Percentiles rank a stretch among this genome's conserved stretches.
These are phyloP conservation scores for Pogonocherus hispidulus DNA, from an alignment of 2,888 invertebrate species.

Conservation along the genomic window DNA sequence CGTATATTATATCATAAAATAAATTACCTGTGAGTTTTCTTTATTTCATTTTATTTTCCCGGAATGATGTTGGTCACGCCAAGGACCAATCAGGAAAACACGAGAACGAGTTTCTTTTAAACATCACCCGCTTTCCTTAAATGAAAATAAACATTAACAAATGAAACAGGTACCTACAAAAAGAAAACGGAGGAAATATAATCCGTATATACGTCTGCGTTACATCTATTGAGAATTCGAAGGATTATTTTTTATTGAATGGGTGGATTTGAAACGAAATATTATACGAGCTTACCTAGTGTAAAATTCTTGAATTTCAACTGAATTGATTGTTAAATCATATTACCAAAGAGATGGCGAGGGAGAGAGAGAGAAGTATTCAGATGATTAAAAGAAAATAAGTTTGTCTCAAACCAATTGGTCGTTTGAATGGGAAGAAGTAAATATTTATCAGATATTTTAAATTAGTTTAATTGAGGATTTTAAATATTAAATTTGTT, in stretches of 20 bases:
- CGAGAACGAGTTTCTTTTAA: background rate
- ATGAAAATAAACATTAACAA: background rate
- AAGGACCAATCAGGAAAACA: constrained; percentile 7
- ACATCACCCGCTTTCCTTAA: background rate
- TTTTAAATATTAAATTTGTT: no score
- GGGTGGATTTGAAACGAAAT: background rate
- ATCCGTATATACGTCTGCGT: background rate
- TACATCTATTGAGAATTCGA: background rate
- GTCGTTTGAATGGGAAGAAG: no score
- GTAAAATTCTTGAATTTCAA: no score
- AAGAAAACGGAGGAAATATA: background rate
- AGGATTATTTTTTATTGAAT: background rate
- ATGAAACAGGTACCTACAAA: no score
- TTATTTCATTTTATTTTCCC: background rate
- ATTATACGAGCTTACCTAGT: background rate
- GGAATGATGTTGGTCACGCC: constrained; percentile 10
- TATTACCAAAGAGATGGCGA: no score
- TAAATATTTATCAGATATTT: no score
- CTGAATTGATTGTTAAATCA: no score
- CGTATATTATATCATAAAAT: background rate
- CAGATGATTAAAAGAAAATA: no score
- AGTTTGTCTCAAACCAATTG: no score
- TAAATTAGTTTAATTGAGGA: no score
- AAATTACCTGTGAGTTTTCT: background rate
- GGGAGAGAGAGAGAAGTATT: no score